Conservation (phyloP, 2,113 vertebrate genomes). For the Bufo bufo region DNA sequence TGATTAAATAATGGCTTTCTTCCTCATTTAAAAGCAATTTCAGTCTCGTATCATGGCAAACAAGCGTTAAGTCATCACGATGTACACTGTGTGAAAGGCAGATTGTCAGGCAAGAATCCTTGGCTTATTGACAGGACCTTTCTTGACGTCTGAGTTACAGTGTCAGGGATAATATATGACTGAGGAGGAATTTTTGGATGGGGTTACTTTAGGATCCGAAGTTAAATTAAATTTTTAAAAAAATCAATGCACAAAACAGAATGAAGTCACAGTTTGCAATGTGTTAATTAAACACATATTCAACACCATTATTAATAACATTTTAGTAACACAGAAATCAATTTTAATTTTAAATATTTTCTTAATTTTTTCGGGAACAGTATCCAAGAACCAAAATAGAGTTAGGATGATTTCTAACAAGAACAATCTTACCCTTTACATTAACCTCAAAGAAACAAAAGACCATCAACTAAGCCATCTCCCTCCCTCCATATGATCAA, state of each 20-base stretch:
- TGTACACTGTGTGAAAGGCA: slow-evolving; percentile 63
- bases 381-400: neutral
- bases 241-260: neutral
- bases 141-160: slow-evolving; percentile 59
- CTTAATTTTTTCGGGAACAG: neutral
- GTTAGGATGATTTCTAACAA: too few relatives aligned
- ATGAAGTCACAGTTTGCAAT: neutral
- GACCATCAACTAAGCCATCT: too few relatives aligned
- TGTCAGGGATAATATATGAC: slow-evolving; percentile 61
- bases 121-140: slow-evolving; percentile 58
- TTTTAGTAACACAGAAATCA: neutral
- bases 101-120: slow-evolving; percentile 61
- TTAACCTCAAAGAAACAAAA: too few relatives aligned
- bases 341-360: neutral
- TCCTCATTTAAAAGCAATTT: slow-evolving; percentile 85
- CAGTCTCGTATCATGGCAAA: slow-evolving; percentile 68
- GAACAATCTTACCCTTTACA: too few relatives aligned
- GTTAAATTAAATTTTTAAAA: neutral
- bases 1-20: slow-evolving; percentile 89
- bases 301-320: neutral
- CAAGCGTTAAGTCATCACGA: slow-evolving; percentile 67
- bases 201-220: slow-evolving; percentile 64
- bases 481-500: too few relatives aligned
- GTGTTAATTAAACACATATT: neutral
- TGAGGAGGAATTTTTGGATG: slow-evolving; percentile 57